Percentiles rank a stretch among this genome's conserved stretches.
phyloP scores from a whole-genome alignment of 2,888 invertebrate genomes.

The Acronicta aceris region DNA sequence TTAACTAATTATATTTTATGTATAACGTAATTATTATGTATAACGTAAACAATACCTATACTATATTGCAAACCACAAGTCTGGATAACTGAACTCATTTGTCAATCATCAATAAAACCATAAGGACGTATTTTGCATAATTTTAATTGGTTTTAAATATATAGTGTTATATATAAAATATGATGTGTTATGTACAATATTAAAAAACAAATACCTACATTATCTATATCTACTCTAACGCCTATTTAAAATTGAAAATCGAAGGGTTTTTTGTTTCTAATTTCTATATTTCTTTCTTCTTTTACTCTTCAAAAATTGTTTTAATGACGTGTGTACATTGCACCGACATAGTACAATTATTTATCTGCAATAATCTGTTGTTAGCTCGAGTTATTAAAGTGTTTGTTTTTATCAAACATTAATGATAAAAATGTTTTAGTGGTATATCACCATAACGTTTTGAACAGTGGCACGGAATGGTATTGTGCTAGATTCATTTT shows the following conservation, averaged over 20 bases:
- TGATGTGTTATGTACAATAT: no score
- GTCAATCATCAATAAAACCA: slow-evolving; percentile 11
- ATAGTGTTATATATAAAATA: background rate
- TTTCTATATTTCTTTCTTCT: no score
- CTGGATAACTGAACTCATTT: slow-evolving; percentile 32
- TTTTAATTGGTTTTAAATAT: background rate
- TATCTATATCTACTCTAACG: no score
- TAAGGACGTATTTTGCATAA: slow-evolving; percentile 13
- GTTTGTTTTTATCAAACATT: slow-evolving; percentile 34
- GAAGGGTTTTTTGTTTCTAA: no score
- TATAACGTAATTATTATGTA: slow-evolving; percentile 11
- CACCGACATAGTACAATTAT: background rate
- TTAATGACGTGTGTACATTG: background rate
- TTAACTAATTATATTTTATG: slow-evolving; percentile 13
- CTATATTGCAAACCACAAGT: slow-evolving; percentile 10
- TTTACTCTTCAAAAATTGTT: no score
- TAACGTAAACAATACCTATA: slow-evolving; percentile 16
- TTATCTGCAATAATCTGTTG: slow-evolving; percentile 25
- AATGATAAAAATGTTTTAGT: slow-evolving; percentile 26
- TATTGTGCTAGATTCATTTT: slow-evolving; percentile 26
- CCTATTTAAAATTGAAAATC: no score
- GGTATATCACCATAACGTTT: slow-evolving; percentile 43
- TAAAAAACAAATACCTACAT: no score
- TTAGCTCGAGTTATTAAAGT: slow-evolving; percentile 22
- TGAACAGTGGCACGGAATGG: slow-evolving; percentile 36